Evolutionary conservation across 2,888 invertebrate species (phyloP).

Genomic region (Nemotelus pantherinus): DNA sequence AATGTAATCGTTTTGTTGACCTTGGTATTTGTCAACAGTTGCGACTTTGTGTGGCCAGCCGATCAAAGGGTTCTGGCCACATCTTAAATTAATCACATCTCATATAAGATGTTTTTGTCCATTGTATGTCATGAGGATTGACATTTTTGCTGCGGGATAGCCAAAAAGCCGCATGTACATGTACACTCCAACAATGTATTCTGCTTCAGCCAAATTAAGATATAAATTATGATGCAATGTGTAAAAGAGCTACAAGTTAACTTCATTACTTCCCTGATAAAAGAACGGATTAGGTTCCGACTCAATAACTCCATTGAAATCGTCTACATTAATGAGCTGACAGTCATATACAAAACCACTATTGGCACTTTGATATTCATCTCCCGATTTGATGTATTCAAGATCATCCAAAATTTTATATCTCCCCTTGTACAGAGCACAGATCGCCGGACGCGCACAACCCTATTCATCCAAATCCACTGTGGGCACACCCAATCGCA

Average conservation of each 20-base stretch:
- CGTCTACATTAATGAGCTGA: conserved; percentile 95
- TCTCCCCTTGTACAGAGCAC: conserved; percentile 94
- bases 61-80: conserved; percentile 93
- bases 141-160: conserved; percentile 96
- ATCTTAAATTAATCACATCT: conserved; percentile 93
- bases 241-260: not conserved
- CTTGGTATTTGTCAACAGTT: conserved; percentile 99
- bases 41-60: conserved; percentile 92
- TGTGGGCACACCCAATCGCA: no score
- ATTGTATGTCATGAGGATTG: conserved; percentile 98
- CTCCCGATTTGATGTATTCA: conserved; percentile 82
- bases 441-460: conserved; percentile 86
- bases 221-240: conserved; percentile 40
- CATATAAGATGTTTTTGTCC: conserved; percentile 97
- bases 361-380: conserved; percentile 91
- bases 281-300: conserved; percentile 98
- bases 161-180: conserved; percentile 98
- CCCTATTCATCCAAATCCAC: no score
- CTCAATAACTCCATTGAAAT: conserved; percentile 96
- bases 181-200: conserved; percentile 95
- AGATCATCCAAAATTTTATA: conserved; percentile 96
- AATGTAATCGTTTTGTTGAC: conserved; percentile 99
- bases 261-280: conserved; percentile 78
- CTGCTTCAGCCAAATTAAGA: conserved; percentile 86
- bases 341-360: conserved; percentile 92